A percentile compares a stretch with the other conserved stretches of the same genome.
Conservation (phyloP, 2,888 invertebrate species). For the Cantharis rustica region DNA sequence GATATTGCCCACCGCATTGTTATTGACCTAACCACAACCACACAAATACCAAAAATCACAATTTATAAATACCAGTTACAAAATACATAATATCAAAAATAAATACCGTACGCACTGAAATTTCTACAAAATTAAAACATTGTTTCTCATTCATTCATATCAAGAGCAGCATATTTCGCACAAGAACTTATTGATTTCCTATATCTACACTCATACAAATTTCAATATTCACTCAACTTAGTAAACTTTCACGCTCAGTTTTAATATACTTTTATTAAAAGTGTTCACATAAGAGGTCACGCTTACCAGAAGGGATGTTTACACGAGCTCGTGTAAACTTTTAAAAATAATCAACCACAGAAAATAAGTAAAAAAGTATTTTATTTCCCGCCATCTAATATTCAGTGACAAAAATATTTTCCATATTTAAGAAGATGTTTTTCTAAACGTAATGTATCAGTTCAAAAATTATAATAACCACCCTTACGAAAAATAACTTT, state of each 20-base stretch:
- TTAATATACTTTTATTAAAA: neutral
- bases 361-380: neutral
- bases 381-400: neutral
- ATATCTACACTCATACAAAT: neutral
- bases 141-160: neutral
- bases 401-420: neutral
- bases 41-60: slow-evolving; percentile 43
- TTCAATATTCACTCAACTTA: neutral
- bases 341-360: neutral
- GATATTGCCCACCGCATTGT: slow-evolving; percentile 39
- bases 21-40: slow-evolving; percentile 45
- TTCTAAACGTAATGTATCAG: neutral
- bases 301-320: neutral
- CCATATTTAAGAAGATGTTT: neutral
- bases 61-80: slow-evolving; percentile 37
- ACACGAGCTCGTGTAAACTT: neutral
- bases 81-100: neutral
- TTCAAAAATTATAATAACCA: neutral
- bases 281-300: neutral
- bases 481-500: neutral
- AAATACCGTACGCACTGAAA: neutral
- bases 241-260: neutral
- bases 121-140: neutral
- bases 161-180: neutral
- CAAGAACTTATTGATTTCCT: neutral